Conservation (phyloP, 2,888 invertebrate species). For the Chalcosyrphus nemorum region DNA sequence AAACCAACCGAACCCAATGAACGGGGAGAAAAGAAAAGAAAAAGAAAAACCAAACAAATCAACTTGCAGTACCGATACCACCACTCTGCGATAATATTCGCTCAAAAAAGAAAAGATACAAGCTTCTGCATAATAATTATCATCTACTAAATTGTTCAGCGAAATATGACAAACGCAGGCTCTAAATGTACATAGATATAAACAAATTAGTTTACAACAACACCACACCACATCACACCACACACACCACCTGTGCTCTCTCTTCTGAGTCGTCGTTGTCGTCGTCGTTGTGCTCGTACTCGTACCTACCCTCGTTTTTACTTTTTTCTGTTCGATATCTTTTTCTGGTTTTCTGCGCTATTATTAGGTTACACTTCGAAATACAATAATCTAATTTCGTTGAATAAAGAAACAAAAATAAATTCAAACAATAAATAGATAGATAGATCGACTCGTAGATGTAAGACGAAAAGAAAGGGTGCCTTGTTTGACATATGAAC, state of each 20-base stretch:
- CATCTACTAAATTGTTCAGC: slow-evolving; percentile 15
- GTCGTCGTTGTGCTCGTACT: too few relatives aligned
- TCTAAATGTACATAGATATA: slow-evolving; percentile 1
- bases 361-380: slow-evolving; percentile 26
- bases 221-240: too few relatives aligned
- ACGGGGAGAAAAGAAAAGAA: not conserved
- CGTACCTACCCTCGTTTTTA: not conserved
- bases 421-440: slow-evolving; percentile 17
- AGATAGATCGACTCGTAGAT: slow-evolving; percentile 6
- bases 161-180: slow-evolving; percentile 18
- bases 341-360: slow-evolving; percentile 26
- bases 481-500: slow-evolving; percentile 30
- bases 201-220: slow-evolving; percentile 32
- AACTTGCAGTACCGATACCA: slow-evolving; percentile 5
- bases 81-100: not conserved
- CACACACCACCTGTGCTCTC: slow-evolving; percentile 36
- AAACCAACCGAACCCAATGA: not conserved
- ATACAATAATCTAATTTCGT: slow-evolving; percentile 40
- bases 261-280: too few relatives aligned
- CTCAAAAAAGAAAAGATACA: not conserved
- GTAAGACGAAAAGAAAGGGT: slow-evolving; percentile 23
- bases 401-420: slow-evolving; percentile 34
- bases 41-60: slow-evolving; percentile 24
- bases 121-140: not conserved
- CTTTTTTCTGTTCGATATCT: slow-evolving; percentile 13